Evolutionary conservation across 2,888 invertebrate genomes (phyloP).

Genomic region (Athalia cordata): DNA sequence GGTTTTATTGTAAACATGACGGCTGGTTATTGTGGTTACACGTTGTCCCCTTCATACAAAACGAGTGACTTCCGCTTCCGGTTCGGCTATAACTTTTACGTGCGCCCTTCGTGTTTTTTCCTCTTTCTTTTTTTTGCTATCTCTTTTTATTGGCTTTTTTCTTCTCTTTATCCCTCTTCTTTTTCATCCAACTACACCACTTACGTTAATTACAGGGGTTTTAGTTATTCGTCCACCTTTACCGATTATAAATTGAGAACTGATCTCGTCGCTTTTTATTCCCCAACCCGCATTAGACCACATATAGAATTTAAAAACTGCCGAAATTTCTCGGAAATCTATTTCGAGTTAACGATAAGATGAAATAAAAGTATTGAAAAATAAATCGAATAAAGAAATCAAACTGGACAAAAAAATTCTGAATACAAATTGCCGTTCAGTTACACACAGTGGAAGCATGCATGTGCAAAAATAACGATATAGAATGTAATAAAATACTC

Average conservation of each 20-base stretch:
- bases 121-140: neutral
- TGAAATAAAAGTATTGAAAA: no score
- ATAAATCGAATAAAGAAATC: no score
- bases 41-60: slow-evolving; percentile 1
- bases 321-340: no score
- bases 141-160: neutral
- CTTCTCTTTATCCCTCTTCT: neutral
- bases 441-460: no score
- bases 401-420: no score
- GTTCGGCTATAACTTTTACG: slow-evolving; percentile 26
- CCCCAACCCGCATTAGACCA: no score
- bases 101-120: neutral
- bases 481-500: neutral
- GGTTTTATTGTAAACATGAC: neutral
- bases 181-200: neutral
- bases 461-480: no score
- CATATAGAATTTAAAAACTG: no score
- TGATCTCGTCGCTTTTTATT: neutral
- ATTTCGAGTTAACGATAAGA: no score
- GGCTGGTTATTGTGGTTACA: neutral
- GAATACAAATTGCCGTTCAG: no score
- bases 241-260: neutral
- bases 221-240: neutral
- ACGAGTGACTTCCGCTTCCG: slow-evolving; percentile 44
- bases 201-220: slow-evolving; percentile 25